Base-by-base conservation (phyloP, 2,888 invertebrate genomes). In the Choristoneura rosaceana region DNA sequence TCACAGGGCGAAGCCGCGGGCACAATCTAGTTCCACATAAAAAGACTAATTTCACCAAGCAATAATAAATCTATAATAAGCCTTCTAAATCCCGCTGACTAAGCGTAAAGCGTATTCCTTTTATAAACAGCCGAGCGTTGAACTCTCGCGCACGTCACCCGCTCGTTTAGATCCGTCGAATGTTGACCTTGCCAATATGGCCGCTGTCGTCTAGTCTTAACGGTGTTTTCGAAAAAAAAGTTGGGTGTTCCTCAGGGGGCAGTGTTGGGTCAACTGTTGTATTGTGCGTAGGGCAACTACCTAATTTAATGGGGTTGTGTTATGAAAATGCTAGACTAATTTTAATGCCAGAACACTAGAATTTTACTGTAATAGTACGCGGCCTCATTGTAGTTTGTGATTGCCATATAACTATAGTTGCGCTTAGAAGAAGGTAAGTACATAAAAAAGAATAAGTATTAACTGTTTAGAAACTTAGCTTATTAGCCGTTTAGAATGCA, bases 121-220 rank as follows among this genome's bases (percentile, higher is more conserved):
- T 64, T 63, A 55, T 58, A 64, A 55, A 64, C 59, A 17, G 14
- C 38, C 43, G 62, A 7, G 58, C 64, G 55, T 15, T 64, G 64
- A 64, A 65, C 70, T 47, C 47, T 34, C 38, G 64, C 70, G 41
- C 69, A 34, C 63, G 63, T 63, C 63, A 63, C 34, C 43, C 15
- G 65, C 17, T 38, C 65, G 65, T 70, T 65, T 65, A 59, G 60
- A 66, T 60, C 64, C 45, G 59, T 38, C 64, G 65, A 70, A 65
- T 70, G 65, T 66, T 70, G 70, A 70, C 70, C 70, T 70, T 70
- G 70, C 64, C 64, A 70, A 70, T 25, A 70, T 70, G 70, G 70
- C 70, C 38, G 63, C 45, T 34, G 62, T 25, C 43, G 55, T 67
- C 33, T 62, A 34, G 45, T 12, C 1, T 59, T 55, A 70, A 58